phyloP scores from a whole-genome alignment of 2,113 vertebrate genomes.

The Dasyornis broadbenti region DNA sequence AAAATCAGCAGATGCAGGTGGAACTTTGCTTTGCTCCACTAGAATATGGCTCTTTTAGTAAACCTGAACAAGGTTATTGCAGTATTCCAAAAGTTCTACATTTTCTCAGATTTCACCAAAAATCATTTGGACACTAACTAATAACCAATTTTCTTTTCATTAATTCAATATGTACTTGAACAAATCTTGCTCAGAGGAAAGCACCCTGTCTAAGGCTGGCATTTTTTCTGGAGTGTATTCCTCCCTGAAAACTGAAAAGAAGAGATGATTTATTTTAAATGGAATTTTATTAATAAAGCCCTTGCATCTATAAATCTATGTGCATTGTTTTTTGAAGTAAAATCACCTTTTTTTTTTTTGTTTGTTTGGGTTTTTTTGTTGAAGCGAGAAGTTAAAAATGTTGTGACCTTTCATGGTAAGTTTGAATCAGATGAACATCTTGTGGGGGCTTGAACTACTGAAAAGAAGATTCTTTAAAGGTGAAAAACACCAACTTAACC shows the following conservation, averaged over 20 bases:
- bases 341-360: background rate
- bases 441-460: background rate
- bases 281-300: background rate
- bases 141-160: background rate
- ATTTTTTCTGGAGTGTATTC: background rate
- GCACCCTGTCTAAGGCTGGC: accelerated
- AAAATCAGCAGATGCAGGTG: background rate
- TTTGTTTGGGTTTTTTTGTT: too few relatives aligned
- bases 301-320: background rate
- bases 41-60: background rate
- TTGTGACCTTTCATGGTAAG: background rate
- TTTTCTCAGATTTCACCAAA: background rate
- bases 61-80: background rate
- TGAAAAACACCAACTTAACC: background rate
- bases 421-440: background rate
- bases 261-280: background rate
- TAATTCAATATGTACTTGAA: background rate
- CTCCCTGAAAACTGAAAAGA: background rate
- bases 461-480: background rate
- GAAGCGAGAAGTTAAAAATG: background rate
- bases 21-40: background rate
- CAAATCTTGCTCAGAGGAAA: background rate
- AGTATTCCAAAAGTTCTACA: background rate
- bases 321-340: background rate
- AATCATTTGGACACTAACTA: background rate